phyloP scores from a whole-genome alignment of 2,888 invertebrate genomes.

The Amiota mariae region DNA sequence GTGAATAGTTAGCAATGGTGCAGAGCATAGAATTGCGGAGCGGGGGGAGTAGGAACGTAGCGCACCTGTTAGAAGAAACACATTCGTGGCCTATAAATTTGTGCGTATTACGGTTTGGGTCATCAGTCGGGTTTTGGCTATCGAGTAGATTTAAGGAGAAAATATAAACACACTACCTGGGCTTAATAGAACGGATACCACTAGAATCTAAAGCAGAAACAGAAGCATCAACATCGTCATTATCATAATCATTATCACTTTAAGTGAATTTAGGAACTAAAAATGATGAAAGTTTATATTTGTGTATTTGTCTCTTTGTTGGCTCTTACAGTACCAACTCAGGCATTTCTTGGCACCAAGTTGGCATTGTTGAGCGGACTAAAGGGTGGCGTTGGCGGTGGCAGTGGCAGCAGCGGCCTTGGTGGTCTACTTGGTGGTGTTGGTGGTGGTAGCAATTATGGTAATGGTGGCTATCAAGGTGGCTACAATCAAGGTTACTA shows the following conservation, averaged over 20 bases:
- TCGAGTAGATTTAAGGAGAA: conserved; percentile 31
- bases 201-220: not conserved
- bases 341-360: conserved; percentile 67
- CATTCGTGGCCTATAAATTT: conserved; percentile 65
- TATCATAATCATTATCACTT: not conserved
- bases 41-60: not conserved
- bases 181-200: conserved; percentile 19
- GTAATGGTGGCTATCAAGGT: conserved; percentile 44
- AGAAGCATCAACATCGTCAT: not conserved
- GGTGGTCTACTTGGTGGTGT: conserved; percentile 36
- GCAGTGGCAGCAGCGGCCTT: conserved; percentile 45
- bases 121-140: conserved; percentile 63
- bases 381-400: conserved; percentile 48
- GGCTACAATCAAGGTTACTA: conserved; percentile 54
- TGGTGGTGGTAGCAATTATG: conserved; percentile 33
- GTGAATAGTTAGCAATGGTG: not conserved
- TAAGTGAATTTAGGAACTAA: not conserved
- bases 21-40: not conserved
- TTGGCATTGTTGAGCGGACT: conserved; percentile 62
- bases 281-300: conserved; percentile 60
- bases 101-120: conserved; percentile 55
- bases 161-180: conserved; percentile 31
- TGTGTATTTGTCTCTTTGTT: conserved; percentile 55
- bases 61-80: not conserved
- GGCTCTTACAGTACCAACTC: conserved; percentile 57